A percentile compares a stretch with the other conserved stretches of the same genome.
Conservation (phyloP, 2,113 vertebrate species). For the Hippocampus comes region DNA sequence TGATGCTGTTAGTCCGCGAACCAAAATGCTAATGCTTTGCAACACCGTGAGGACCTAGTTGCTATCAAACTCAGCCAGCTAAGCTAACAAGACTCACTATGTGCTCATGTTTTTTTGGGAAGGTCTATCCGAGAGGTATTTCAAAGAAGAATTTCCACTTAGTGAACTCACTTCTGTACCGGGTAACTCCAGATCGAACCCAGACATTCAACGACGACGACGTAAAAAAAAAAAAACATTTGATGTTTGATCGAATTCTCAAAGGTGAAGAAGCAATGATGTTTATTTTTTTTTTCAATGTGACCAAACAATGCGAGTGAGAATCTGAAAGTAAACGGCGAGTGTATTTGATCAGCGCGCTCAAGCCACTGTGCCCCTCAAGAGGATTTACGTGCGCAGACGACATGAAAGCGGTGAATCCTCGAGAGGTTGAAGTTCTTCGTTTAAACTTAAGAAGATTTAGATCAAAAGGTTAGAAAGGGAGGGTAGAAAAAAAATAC, state of each 20-base stretch:
- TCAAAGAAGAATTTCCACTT: neutral
- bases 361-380: conserved; percentile 4
- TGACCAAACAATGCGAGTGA: neutral
- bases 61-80: neutral
- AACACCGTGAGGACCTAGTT: too few species aligned
- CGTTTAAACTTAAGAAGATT: conserved; percentile 15
- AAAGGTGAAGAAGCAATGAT: neutral
- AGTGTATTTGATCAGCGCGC: neutral
- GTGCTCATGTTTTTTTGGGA: neutral
- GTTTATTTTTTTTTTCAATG: neutral
- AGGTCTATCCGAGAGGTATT: neutral
- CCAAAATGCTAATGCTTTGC: too few species aligned
- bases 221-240: neutral
- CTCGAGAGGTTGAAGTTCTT: conserved; percentile 13
- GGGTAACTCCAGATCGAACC: neutral
- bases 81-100: neutral
- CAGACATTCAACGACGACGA: neutral
- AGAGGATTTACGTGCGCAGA: conserved; percentile 9
- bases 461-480: conserved; percentile 14
- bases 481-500: neutral
- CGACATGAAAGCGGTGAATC: conserved; percentile 12
- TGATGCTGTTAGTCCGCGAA: too few species aligned
- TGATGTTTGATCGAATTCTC: neutral
- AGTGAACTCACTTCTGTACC: neutral
- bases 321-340: neutral